phyloP scores from a whole-genome alignment of 2,113 vertebrate genomes.

The Malaclemys terrapin region DNA sequence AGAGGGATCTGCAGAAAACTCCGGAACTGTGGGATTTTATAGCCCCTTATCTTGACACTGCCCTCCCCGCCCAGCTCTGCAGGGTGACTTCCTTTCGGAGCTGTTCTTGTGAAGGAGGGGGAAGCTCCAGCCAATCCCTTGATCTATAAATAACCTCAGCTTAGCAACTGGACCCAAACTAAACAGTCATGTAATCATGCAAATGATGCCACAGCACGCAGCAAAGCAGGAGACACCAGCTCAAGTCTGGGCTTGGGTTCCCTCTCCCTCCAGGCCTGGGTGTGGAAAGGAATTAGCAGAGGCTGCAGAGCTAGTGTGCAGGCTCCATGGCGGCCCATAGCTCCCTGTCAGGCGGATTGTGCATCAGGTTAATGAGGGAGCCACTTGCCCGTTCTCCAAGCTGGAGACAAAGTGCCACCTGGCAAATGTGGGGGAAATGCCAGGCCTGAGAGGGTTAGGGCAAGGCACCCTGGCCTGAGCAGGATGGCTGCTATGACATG shows the following conservation, averaged over 20 bases:
- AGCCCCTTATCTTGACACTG: neutral
- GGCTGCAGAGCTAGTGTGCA: neutral
- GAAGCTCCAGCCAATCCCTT: neutral
- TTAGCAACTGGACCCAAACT: neutral
- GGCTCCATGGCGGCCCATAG: neutral
- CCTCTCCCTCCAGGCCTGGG: neutral
- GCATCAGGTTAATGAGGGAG: neutral
- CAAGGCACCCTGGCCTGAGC: too few species aligned
- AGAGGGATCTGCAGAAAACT: neutral
- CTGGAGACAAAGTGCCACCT: neutral
- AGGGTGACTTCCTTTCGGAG: too few species aligned
- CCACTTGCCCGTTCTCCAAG: neutral
- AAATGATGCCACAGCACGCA: fast-evolving
- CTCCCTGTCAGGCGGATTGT: neutral
- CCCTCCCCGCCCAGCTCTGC: neutral
- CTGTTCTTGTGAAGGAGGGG: neutral
- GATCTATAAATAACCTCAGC: neutral
- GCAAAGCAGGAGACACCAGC: neutral
- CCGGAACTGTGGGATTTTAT: neutral
- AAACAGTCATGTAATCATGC: neutral
- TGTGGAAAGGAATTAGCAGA: neutral
- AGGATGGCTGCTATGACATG: neutral
- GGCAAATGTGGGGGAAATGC: neutral
- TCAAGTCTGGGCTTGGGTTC: neutral
- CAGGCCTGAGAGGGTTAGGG: neutral